Percentiles rank a stretch among this genome's conserved stretches.
phyloP scores from a whole-genome alignment of 2,888 invertebrate genomes.

The Aspidiotus rigidus region DNA sequence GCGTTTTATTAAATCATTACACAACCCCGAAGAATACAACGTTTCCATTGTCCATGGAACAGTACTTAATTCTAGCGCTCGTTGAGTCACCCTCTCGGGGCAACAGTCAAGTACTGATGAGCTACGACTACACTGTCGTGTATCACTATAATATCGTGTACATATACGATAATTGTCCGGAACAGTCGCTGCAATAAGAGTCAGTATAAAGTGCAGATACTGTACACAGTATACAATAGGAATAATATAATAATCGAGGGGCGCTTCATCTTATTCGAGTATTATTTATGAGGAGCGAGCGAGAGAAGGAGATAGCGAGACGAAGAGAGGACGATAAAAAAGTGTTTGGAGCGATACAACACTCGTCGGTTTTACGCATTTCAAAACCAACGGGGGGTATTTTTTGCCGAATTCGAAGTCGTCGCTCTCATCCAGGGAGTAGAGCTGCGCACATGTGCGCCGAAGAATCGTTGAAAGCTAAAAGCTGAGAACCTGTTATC shows the following conservation, averaged over 20 bases:
- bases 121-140: too few species aligned
- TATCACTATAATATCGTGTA: too few species aligned
- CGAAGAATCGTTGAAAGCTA: too few species aligned
- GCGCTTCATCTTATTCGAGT: neutral
- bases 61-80: conserved; percentile 20
- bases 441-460: too few species aligned
- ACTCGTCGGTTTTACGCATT: conserved; percentile 30
- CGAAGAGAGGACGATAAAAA: conserved; percentile 10
- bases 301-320: neutral
- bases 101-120: neutral
- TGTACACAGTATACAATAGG: conserved; percentile 9
- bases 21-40: conserved; percentile 10
- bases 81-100: conserved; percentile 1
- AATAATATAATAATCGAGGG: conserved; percentile 23
- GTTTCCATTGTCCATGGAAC: conserved; percentile 22
- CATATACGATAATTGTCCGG: too few species aligned
- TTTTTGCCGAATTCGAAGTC: conserved; percentile 9
- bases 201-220: too few species aligned
- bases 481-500: too few species aligned
- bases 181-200: too few species aligned
- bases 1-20: conserved; percentile 26
- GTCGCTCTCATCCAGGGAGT: too few species aligned
- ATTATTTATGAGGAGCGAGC: conserved; percentile 8
- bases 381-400: conserved; percentile 28
- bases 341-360: conserved; percentile 14